These are phyloP conservation scores for Scomber japonicus DNA, from an alignment of 2,113 vertebrate species.

Conservation along the genomic window DNA sequence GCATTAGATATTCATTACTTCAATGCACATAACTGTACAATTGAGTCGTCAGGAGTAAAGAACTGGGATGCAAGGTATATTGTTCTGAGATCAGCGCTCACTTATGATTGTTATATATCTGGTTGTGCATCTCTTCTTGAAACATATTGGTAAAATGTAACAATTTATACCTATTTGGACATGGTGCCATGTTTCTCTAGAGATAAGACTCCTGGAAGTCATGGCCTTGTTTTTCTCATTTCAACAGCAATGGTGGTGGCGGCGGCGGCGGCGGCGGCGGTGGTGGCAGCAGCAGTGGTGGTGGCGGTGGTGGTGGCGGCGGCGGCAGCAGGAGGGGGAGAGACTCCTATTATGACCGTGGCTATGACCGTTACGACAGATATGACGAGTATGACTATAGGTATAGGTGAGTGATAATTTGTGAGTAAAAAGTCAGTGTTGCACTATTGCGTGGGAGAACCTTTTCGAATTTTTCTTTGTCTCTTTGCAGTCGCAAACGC, in stretches of 20 bases:
- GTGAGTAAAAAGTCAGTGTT: not conserved
- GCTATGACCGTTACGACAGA: conserved; percentile 92
- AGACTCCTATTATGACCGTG: conserved; percentile 83
- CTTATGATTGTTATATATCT: not conserved
- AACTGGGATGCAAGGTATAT: not conserved
- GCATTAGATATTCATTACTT: not conserved
- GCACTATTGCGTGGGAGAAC: not conserved
- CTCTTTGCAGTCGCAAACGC: conserved; percentile 84
- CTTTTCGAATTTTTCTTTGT: not conserved
- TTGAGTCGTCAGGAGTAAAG: not conserved
- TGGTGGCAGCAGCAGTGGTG: conserved; percentile 76
- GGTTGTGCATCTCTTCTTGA: not conserved
- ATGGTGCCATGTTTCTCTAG: not conserved
- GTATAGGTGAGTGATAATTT: conserved; percentile 85
- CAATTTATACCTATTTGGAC: not conserved
- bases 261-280: conserved; percentile 52
- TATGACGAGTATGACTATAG: conserved; percentile 94
- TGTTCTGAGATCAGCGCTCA: not conserved
- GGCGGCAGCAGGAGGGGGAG: conserved; percentile 88
- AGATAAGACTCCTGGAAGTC: not conserved
- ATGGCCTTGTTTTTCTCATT: not conserved
- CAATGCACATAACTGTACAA: not conserved
- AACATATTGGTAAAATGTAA: not conserved
- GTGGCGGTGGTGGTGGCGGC: conserved; percentile 43
- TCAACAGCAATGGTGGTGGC: conserved; percentile 49